Conservation (phyloP, 1,140 invertebrate species). For the Leptinotarsa lineolata region DNA sequence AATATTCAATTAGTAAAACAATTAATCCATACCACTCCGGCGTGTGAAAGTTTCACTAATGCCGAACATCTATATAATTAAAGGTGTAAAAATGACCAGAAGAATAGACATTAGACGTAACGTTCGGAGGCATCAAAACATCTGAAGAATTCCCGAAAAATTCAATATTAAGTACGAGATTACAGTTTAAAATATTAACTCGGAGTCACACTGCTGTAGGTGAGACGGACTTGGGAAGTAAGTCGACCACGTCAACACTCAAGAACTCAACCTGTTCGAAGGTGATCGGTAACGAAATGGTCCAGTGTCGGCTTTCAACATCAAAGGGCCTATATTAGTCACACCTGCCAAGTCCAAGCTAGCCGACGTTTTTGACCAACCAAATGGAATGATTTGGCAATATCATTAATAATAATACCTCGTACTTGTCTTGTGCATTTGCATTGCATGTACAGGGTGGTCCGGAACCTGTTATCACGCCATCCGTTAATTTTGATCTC, state of each 20-base stretch:
- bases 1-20: constrained; percentile 25
- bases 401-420: constrained; percentile 54
- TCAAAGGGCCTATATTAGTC: constrained; percentile 53
- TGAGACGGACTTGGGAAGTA: constrained; percentile 41
- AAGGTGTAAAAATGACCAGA: constrained; percentile 16
- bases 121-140: constrained; percentile 35
- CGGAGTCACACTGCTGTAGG: constrained; percentile 50
- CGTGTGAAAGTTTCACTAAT: constrained; percentile 20
- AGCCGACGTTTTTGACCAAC: constrained; percentile 41
- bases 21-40: constrained; percentile 19
- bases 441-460: constrained; percentile 30
- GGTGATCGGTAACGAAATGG: constrained; percentile 32
- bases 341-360: constrained; percentile 53
- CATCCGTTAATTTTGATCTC: not conserved
- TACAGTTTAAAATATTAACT: constrained; percentile 53
- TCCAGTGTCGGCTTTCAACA: constrained; percentile 48
- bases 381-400: constrained; percentile 54
- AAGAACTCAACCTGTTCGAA: not conserved
- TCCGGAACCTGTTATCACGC: constrained; percentile 19
- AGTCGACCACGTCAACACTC: constrained; percentile 31
- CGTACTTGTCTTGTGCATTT: constrained; percentile 39
- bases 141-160: constrained; percentile 48
- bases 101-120: constrained; percentile 14
- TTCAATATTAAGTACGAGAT: constrained; percentile 50
- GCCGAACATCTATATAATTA: constrained; percentile 17